A percentile compares a stretch with the other conserved stretches of the same genome.
Conservation (phyloP, 2,888 invertebrate genomes). For the Acleris holmiana region DNA sequence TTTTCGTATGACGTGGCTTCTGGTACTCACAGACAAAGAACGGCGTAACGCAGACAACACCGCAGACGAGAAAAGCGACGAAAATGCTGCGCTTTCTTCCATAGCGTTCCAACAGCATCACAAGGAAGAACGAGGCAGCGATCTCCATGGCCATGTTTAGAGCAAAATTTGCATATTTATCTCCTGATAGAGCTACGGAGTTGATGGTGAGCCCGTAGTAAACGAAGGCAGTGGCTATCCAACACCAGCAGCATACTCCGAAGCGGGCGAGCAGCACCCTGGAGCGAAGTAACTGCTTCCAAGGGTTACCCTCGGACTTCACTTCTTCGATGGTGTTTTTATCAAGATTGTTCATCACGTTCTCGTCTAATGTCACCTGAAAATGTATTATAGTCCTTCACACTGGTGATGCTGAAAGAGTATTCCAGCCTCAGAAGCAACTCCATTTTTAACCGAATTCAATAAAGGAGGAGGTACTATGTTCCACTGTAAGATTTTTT, state of each 20-base stretch:
- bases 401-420: no score
- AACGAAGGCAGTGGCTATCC: constrained; percentile 90
- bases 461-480: no score
- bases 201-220: constrained; percentile 92
- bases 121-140: constrained; percentile 72
- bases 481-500: no score
- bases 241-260: constrained; percentile 80
- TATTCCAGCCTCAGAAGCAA: no score
- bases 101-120: constrained; percentile 75
- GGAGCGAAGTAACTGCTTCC: constrained; percentile 59
- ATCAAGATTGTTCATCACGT: constrained; percentile 53
- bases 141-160: constrained; percentile 78
- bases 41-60: constrained; percentile 65
- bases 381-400: not conserved
- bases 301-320: constrained; percentile 49
- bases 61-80: constrained; percentile 66
- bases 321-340: constrained; percentile 42
- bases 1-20: no score
- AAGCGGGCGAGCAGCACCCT: constrained; percentile 62
- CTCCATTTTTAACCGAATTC: no score
- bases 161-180: constrained; percentile 90
- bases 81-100: constrained; percentile 70
- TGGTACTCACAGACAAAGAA: constrained; percentile 63
- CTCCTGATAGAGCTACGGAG: constrained; percentile 88
- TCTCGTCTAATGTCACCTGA: constrained; percentile 62